Evolutionary conservation across 2,113 vertebrate genomes (phyloP), one percentile per base, ranked within the genome.

Genomic region (Oryzias curvinotus): DNA sequence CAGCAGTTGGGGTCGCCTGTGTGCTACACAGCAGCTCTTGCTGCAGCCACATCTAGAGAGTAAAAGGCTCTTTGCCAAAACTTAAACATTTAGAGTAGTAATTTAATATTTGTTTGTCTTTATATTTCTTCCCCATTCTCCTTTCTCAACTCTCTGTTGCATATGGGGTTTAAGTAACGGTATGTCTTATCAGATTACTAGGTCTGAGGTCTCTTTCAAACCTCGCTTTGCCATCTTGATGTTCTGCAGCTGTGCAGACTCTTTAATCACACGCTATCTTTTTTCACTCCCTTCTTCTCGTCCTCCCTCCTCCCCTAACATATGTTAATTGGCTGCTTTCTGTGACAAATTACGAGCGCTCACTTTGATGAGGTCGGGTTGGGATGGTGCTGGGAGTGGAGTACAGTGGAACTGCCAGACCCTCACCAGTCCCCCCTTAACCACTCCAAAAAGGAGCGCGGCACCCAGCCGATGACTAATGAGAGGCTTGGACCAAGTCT

Each of bases 241-340:
- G 95, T 94, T 87, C 90, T 92, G 85, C 95, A 97, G 95, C 95
- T 97, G 93, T 88, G 91, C 90, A 91, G 92, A 92, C 90, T 94
- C 90, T 93, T 97, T 95, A 96, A 95, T 98, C 95, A 96, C 94
- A 95, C 91, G 92, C 95, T 97, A 96, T 96, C 95, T 95, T 95
- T 90, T 93, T 94, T 91, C 88, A 88, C 70, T 84, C 79, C 75
- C 86, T 65, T 71, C 58, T 77, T 65, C 80, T 63, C 73, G 45
- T 73, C 83, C 76, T 77, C 75, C 86, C 86, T 84, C 93, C 92
- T 73, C 80, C 88, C 83, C 89, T 93, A 95, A 94, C 94, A 93
- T 95, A 97, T 97, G 94, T 96, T 99, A 97, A 98, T 97, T 96
- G 94, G 91, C 94, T 96, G 94, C 96, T 96, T 96, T 97, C 95